Evolutionary conservation across 2,888 invertebrate species (phyloP).

Genomic region (Halictus quadricinctus): DNA sequence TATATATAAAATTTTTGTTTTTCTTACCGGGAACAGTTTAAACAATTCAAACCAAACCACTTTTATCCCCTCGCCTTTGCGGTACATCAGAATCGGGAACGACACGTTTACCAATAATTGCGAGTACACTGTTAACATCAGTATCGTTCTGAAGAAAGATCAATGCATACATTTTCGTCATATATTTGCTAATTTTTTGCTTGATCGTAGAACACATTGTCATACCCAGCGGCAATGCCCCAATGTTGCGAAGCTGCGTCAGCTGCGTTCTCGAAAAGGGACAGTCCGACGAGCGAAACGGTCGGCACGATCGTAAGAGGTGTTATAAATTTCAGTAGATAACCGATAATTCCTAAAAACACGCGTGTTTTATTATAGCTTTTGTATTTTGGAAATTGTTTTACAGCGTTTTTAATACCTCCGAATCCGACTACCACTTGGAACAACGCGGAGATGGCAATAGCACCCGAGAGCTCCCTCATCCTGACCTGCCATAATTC

Average conservation of each 20-base stretch:
- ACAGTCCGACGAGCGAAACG: constrained; percentile 91
- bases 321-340: constrained; percentile 89
- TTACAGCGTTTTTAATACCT: constrained; percentile 64
- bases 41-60: constrained; percentile 88
- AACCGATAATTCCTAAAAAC: constrained; percentile 87
- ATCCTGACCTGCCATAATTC: constrained; percentile 89
- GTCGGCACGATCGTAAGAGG: constrained; percentile 93
- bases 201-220: neutral
- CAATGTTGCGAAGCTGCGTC: constrained; percentile 92
- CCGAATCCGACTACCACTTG: constrained; percentile 88
- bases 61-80: constrained; percentile 84
- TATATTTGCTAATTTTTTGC: neutral
- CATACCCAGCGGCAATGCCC: constrained; percentile 91
- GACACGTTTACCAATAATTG: constrained; percentile 89
- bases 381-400: neutral
- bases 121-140: constrained; percentile 90
- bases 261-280: constrained; percentile 91
- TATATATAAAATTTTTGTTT: neutral
- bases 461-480: constrained; percentile 92
- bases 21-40: constrained; percentile 90
- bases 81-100: constrained; percentile 86
- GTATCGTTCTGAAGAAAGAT: constrained; percentile 86
- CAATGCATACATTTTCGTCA: neutral
- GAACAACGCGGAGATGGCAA: constrained; percentile 90
- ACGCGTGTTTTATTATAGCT: neutral